Base-by-base conservation (phyloP, 2,797 vertebrate species). In the Pelodytes ibericus region DNA sequence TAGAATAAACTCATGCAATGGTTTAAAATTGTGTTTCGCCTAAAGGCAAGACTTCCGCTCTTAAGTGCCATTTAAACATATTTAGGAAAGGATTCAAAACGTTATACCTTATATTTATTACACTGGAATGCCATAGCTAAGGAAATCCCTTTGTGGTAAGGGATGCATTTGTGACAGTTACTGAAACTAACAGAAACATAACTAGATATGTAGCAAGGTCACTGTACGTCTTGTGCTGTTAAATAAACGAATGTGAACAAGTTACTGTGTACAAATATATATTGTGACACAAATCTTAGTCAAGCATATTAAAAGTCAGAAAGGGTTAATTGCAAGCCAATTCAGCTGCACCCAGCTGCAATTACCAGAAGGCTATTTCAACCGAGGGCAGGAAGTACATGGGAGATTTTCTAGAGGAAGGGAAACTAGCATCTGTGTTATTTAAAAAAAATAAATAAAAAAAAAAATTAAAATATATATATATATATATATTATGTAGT, bases 161-260 rank as follows among this genome's bases (percentile, higher is more conserved):
- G 41, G 22, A 53, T 53, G 49, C 49, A 53, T 53, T 53, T 53
- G 18, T 53, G 49, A 53, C 49, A 53, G 22, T 53, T 53, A 53
- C 49, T 53, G 49, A n/a, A 53, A 53, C 15, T 9, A 53, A 53
- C 49, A 53, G 49, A 20, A 20, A 53, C 49, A 44, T 44, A 53
- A 53, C 5, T 15, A 53, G 18, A 53, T 53, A 4, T 53, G 20
- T 53, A 53, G 18, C 15, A 53, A 53, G 20, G 49, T 53, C 20
- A 53, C 49, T 22, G 49, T 0, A 6, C 22, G 2, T 20, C 49
- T 4, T 53, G 49, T 53, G 22, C 49, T 20, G 49, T 22, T 24
- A 53, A 36, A 36, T 36, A 5, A 20, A 53, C n/a, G 4, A 22
- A 53, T 53, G 20, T 24, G 41, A 53, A 53, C 6, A 53, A 53